Conservation (phyloP, 2,888 invertebrate species). For the Polia nebulosa region DNA sequence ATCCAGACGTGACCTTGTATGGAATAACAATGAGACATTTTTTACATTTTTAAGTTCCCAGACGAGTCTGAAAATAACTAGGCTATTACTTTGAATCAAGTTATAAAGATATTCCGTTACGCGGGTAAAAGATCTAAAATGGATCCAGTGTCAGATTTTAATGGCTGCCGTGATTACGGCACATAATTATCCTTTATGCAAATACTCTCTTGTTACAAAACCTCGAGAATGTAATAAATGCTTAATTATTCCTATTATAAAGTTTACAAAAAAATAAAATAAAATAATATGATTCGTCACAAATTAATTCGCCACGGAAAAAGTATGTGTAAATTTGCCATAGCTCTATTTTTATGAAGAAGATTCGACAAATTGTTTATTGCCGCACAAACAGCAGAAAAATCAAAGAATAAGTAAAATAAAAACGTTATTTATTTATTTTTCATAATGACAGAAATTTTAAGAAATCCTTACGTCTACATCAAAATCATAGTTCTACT, state of each 20-base stretch:
- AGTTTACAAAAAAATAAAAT: no score
- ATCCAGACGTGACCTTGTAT: conserved; percentile 7
- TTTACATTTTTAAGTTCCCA: neutral
- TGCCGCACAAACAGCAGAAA: no score
- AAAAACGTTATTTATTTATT: no score
- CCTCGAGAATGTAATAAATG: conserved; percentile 6
- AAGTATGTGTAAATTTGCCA: no score
- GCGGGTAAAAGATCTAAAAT: neutral
- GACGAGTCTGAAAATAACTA: conserved; percentile 23
- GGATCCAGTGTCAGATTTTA: conserved; percentile 28
- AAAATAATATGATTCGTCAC: no score
- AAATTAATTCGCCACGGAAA: no score
- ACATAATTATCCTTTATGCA: conserved; percentile 40
- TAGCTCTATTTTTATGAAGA: no score
- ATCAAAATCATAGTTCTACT: no score
- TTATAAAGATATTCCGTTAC: conserved; percentile 3
- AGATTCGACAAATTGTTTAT: no score
- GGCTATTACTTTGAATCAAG: neutral
- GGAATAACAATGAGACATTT: conserved; percentile 14
- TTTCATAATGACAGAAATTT: no score
- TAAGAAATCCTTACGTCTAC: no score
- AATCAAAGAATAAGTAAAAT: no score
- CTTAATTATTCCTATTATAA: conserved; percentile 15
- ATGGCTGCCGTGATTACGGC: conserved; percentile 33
- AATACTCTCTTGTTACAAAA: conserved; percentile 29